Evolutionary conservation across 2,113 vertebrate genomes (phyloP).

Genomic region (Neolamprologus brichardi): DNA sequence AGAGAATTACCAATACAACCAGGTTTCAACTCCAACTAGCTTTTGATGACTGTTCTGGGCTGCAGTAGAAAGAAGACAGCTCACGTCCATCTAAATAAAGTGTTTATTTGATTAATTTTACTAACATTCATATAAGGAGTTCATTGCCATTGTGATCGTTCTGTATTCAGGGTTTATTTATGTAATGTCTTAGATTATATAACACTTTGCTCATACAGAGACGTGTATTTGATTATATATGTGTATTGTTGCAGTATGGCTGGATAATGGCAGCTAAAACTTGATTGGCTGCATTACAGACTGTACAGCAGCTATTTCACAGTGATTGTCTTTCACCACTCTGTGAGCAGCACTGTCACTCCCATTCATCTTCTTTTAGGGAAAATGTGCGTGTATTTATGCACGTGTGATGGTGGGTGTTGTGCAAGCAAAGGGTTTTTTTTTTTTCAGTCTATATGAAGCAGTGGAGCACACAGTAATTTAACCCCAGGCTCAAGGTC

Average conservation of each 20-base stretch:
- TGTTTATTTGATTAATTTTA: background rate
- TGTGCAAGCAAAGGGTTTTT: background rate
- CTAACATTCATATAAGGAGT: background rate
- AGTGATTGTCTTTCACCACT: background rate
- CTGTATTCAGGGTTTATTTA: background rate
- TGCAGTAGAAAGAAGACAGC: background rate
- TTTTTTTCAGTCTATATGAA: slow-evolving; percentile 1
- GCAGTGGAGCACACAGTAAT: slow-evolving; percentile 44
- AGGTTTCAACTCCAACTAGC: background rate
- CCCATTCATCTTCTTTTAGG: background rate
- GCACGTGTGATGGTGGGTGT: background rate
- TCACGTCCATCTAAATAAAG: accelerated
- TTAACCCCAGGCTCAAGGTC: slow-evolving; percentile 53
- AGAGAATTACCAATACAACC: too few relatives aligned
- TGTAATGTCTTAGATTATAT: background rate
- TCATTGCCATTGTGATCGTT: background rate
- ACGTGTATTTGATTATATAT: background rate
- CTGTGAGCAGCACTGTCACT: background rate
- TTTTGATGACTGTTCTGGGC: background rate
- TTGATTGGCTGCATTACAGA: background rate
- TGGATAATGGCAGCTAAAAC: background rate
- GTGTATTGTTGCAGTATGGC: background rate
- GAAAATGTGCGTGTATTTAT: background rate
- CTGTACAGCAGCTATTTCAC: slow-evolving; percentile 9
- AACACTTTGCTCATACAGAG: background rate